Evolutionary conservation across 30 jellyfish, hydroid and myxozoan genomes (phyloP), one percentile per base, ranked within the genome.

Genomic region (Calvadosia cruxmelitensis): DNA sequence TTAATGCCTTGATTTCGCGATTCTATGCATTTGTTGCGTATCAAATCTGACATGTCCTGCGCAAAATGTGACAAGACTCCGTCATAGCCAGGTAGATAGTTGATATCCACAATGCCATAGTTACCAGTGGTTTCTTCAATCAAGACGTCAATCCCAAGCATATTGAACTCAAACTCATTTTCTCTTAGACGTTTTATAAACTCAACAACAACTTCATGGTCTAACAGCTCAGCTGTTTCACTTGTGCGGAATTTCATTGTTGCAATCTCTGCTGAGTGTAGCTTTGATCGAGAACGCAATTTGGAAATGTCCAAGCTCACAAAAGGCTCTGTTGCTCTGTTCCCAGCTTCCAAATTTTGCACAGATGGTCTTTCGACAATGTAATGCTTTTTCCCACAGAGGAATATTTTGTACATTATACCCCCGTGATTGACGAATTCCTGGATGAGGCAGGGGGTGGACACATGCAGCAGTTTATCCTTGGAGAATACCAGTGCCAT

Each of bases 331-430:
- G 94, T 50, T 16, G 65, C 72, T 62, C 51, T 64, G 3, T 27
- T 16, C 0, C 97, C 93, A 24, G 87, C 80, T 29, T 64, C 84
- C 33, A 82, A 68, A 64, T 90, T 69, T 52, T 66, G 77, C 16
- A 90, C 87, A 3, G 99, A 90, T 33, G 99, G 99, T 49, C 99
- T 70, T 69, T 82, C 95, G 80, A 84, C 69, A 25, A 90, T 50
- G 49, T 83, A 78, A 74, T 50, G 65, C 52, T 82, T 65, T 10
- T 61, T 73, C 2, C 92, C 99, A 42, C 78, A 74, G 50, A 85
- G 71, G 35, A 77, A 93, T 27, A 90, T 68, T 71, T 90, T 90
- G 71, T 77, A 65, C 85, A 90, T 68, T 24, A 33, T 61, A 1
- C 95, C 84, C 66, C 85, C 94, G 70, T 90, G 99, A 67, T 82